Base-by-base conservation (phyloP, 2,797 vertebrate species). In the Scolopax rusticola region DNA sequence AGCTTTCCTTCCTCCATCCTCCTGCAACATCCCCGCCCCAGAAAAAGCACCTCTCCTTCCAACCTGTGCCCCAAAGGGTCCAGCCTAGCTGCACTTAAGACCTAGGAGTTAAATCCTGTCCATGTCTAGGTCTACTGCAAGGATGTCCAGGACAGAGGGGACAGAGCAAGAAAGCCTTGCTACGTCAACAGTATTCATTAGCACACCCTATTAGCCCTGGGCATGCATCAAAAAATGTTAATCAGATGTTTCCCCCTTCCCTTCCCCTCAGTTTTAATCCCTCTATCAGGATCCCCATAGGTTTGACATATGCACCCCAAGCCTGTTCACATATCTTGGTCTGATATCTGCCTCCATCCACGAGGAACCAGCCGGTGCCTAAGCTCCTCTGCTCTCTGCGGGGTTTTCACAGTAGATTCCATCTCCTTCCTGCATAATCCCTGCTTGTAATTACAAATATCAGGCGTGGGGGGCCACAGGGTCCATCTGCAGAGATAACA, bases 361-460 rank as follows among this genome's bases (percentile, higher is more conserved):
- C 0, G 4, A 87, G 84, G 80, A 95, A 53, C 61, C 92, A 95
- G 90, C 63, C 63, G 3, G 76, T 79, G 84, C 32, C 56, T 91
- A 93, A 95, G 69, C 81, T 92, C 65, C 89, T 54, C 77, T 87
- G 61, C 45, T 78, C 56, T 43, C 95, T 65, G 47, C 59, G 70
- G 61, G 47, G 38, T 48, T 92, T 92, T 89, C 90, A 8, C 20
- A 21, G 91, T 56, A 33, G 67, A 92, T 95, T 94, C 88, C 80
- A 65, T 64, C 88, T 94, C 60, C 86, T 87, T 92, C 79, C 74
- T 86, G 68, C 79, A 91, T 95, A 95, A 95, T 91, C 87, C 73
- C 73, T 70, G 43, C 68, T 92, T 95, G 87, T 96, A 90, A 97
- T 91, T 95, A 95, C 96, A 94, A 93, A 91, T 59, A 82, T 70